phyloP scores from a whole-genome alignment of 2,888 invertebrate genomes.

The Eupithecia subumbrata region DNA sequence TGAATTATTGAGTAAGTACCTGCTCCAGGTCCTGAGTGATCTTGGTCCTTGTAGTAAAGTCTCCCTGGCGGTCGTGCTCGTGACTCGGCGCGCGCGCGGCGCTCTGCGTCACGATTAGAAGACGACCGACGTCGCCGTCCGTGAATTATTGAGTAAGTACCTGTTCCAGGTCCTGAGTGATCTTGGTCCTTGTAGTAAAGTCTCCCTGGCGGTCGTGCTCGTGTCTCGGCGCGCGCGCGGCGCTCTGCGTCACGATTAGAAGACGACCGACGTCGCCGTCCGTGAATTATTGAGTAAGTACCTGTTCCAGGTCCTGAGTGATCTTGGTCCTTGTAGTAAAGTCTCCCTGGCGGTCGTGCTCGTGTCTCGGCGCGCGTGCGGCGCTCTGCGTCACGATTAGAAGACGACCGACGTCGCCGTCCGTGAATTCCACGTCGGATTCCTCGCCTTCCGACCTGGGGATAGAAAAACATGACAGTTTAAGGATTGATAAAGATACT shows the following conservation, averaged over 20 bases:
- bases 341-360: slow-evolving; percentile 93
- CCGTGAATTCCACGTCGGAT: slow-evolving; percentile 95
- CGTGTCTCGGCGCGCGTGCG: slow-evolving; percentile 68
- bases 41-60: slow-evolving; percentile 95
- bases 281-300: background rate
- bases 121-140: too few relatives aligned
- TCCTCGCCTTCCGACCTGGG: slow-evolving; percentile 88
- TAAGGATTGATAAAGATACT: too few relatives aligned
- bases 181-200: slow-evolving; percentile 95
- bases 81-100: too few relatives aligned
- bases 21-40: slow-evolving; percentile 97
- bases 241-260: slow-evolving; percentile 95
- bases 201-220: slow-evolving; percentile 93
- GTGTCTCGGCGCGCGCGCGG: slow-evolving; percentile 66
- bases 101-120: too few relatives aligned
- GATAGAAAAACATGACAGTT: background rate
- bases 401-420: slow-evolving; percentile 96
- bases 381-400: slow-evolving; percentile 95
- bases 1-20: slow-evolving; percentile 60
- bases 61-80: too few relatives aligned
- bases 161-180: slow-evolving; percentile 96
- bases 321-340: slow-evolving; percentile 96
- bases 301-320: slow-evolving; percentile 96
- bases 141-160: slow-evolving; percentile 57
- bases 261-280: slow-evolving; percentile 95